These are phyloP conservation scores for Anisognathus igniventris DNA, from an alignment of 2,797 vertebrate species.

Conservation along the genomic window DNA sequence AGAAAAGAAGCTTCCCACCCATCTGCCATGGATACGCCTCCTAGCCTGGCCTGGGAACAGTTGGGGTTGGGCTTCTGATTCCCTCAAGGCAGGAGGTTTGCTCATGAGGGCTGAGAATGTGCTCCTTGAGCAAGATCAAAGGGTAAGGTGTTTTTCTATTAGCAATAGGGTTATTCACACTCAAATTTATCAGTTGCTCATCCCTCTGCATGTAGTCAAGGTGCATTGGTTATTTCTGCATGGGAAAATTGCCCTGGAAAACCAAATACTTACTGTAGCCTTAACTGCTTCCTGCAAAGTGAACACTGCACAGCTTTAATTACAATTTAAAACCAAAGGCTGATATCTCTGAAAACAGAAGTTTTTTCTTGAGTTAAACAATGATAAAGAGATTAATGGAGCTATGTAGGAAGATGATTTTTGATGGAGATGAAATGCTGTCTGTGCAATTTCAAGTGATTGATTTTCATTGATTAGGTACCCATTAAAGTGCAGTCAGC, in stretches of 20 bases:
- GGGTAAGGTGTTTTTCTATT: neutral
- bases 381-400: slow-evolving; percentile 50
- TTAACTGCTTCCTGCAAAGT: neutral
- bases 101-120: neutral
- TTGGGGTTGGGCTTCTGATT: neutral
- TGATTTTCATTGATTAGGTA: slow-evolving; percentile 57
- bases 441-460: slow-evolving; percentile 35
- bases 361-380: slow-evolving; percentile 49
- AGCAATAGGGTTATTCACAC: neutral
- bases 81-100: neutral
- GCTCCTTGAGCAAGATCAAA: neutral
- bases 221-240: neutral
- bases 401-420: slow-evolving; percentile 29
- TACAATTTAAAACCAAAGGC: neutral
- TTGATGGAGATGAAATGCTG: slow-evolving; percentile 49
- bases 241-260: neutral
- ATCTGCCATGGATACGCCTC: neutral
- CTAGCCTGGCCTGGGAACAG: accelerated
- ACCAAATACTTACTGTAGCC: neutral
- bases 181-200: neutral
- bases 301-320: neutral
- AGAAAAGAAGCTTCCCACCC: neutral
- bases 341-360: slow-evolving; percentile 9
- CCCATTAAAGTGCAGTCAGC: slow-evolving; percentile 35
- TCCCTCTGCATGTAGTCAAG: neutral